Conservation (phyloP, 2,797 vertebrate genomes). For the Limnodromus scolopaceus region DNA sequence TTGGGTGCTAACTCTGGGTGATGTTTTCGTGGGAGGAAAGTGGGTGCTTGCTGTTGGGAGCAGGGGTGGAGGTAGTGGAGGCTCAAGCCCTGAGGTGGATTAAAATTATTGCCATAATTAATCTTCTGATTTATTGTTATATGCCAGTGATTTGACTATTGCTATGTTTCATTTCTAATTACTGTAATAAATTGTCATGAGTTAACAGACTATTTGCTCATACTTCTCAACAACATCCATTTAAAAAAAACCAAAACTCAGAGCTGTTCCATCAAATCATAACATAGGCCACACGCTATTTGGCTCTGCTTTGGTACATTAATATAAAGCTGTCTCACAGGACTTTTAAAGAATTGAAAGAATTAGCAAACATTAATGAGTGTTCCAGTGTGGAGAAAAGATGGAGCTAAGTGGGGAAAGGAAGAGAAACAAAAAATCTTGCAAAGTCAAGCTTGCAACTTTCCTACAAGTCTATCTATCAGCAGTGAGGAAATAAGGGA, state of each 20-base stretch:
- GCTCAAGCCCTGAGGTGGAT: fast-evolving
- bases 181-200: not conserved
- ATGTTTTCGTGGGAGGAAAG: not conserved
- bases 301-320: not conserved
- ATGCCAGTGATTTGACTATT: not conserved
- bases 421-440: not conserved
- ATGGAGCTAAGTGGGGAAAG: not conserved
- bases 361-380: not conserved
- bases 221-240: not conserved
- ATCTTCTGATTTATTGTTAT: not conserved
- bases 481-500: not conserved
- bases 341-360: not conserved
- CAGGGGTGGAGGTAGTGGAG: fast-evolving
- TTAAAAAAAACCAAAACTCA: not conserved
- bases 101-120: not conserved
- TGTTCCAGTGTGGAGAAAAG: not conserved
- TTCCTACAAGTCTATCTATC: not conserved
- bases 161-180: not conserved
- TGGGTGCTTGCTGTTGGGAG: not conserved
- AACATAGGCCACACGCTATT: not conserved
- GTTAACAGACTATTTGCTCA: not conserved
- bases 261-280: not conserved
- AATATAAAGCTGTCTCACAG: not conserved
- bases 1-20: not conserved
- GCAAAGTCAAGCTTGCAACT: not conserved